A percentile compares a stretch with the other conserved stretches of the same genome.
Conservation (phyloP, 2,113 vertebrate genomes). For the Ramphastos sulfuratus region DNA sequence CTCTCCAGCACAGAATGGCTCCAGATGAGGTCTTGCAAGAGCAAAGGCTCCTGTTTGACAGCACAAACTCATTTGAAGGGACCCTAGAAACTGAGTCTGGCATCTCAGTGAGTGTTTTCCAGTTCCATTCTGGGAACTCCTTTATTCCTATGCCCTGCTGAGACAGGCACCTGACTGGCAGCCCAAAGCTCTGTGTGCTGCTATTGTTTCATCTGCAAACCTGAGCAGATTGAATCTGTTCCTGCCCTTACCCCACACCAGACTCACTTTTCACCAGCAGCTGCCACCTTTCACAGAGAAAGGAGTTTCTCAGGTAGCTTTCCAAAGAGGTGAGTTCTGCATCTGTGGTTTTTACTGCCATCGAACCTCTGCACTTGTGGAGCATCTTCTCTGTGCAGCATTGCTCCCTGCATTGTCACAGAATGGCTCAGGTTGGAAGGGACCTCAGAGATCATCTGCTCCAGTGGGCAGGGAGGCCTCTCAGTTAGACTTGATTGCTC, state of each 20-base stretch:
- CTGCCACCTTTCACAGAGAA: not conserved
- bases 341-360: not conserved
- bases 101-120: not conserved
- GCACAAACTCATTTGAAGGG: not conserved
- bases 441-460: no score
- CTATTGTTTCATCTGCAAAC: not conserved
- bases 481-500: no score
- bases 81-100: not conserved
- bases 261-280: not conserved
- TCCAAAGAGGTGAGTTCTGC: not conserved
- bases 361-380: not conserved
- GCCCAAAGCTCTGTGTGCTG: not conserved
- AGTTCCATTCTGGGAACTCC: not conserved
- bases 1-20: no score
- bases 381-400: not conserved
- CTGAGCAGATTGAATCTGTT: not conserved
- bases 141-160: not conserved
- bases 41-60: not conserved
- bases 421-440: no score
- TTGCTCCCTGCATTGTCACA: not conserved
- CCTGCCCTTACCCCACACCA: not conserved
- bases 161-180: not conserved
- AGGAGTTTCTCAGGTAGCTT: not conserved
- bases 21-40: not conserved
- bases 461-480: no score